A percentile compares a stretch with the other conserved stretches of the same genome.
phyloP scores from a whole-genome alignment of 2,888 invertebrate genomes.

The Boloria selene region DNA sequence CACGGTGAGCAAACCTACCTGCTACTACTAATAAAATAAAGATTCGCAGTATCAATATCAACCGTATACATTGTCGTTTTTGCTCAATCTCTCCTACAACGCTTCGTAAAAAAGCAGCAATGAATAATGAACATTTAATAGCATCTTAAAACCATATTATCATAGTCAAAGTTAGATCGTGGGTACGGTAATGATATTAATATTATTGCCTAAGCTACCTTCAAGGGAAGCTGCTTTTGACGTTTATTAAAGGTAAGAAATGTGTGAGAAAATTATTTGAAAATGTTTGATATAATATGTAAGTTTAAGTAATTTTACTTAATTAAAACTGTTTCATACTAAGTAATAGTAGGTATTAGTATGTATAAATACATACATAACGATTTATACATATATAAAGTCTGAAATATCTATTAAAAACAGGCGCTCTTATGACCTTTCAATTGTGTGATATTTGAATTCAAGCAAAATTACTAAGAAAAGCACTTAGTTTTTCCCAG shows the following conservation, averaged over 20 bases:
- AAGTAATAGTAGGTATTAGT: too few species aligned
- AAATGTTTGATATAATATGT: background rate
- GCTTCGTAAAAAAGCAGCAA: slow-evolving; percentile 23
- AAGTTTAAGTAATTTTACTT: background rate
- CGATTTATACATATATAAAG: too few species aligned
- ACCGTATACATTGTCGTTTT: slow-evolving; percentile 24
- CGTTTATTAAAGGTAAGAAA: slow-evolving; percentile 21
- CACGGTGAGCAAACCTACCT: slow-evolving; percentile 76
- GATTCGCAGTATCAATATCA: slow-evolving; percentile 1
- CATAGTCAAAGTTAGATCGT: slow-evolving; percentile 20
- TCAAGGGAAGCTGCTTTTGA: slow-evolving; percentile 26
- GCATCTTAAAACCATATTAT: background rate
- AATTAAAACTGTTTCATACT: too few species aligned
- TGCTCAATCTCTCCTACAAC: background rate
- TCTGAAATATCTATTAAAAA: too few species aligned
- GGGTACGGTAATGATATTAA: slow-evolving; percentile 24
- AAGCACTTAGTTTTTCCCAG: too few species aligned
- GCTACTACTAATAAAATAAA: slow-evolving; percentile 40
- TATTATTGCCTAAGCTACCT: slow-evolving; percentile 26
- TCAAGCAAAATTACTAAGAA: too few species aligned
- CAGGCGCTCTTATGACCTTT: too few species aligned
- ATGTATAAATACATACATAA: too few species aligned
- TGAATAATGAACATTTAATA: slow-evolving; percentile 43
- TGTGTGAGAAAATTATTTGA: slow-evolving; percentile 30
- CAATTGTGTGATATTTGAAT: too few species aligned